Percentiles rank a stretch among this genome's conserved stretches.
Conservation (phyloP, 2,888 invertebrate genomes). For the Hetaerina titia region DNA sequence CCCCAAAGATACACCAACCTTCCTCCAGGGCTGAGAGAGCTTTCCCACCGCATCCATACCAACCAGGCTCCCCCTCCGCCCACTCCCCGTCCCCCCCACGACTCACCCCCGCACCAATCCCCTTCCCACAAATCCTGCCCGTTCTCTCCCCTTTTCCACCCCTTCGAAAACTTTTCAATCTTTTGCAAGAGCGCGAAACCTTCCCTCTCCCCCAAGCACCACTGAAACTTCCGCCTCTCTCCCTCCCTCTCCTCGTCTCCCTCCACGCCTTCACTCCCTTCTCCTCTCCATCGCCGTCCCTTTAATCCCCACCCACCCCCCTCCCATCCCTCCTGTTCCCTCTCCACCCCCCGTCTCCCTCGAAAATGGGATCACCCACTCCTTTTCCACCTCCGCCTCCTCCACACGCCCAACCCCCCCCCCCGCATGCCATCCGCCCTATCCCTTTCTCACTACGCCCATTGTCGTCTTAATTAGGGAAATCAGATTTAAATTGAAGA, state of each 20-base stretch:
- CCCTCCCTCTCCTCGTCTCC: background rate
- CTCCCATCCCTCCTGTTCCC: too few species aligned
- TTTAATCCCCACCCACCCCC: background rate
- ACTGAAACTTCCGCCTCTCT: background rate
- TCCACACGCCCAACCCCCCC: background rate
- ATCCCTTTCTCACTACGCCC: background rate
- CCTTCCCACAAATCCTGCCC: background rate
- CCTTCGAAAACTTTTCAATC: constrained; percentile 9
- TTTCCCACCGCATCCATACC: background rate
- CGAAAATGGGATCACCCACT: background rate
- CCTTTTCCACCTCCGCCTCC: background rate
- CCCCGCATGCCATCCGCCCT: background rate
- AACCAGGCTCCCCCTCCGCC: background rate
- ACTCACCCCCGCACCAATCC: background rate
- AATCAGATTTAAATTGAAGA: constrained; percentile 54
- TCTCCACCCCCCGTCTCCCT: background rate
- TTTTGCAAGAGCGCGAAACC: constrained; percentile 22
- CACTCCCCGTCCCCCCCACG: background rate
- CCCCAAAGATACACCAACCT: background rate
- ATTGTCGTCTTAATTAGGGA: constrained; percentile 63
- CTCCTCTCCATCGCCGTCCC: background rate
- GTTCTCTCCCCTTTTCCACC: background rate
- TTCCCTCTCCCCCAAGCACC: background rate
- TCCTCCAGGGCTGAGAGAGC: background rate
- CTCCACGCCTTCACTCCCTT: background rate